A percentile compares a stretch with the other conserved stretches of the same genome.
Evolutionary conservation across 2,797 vertebrate species (phyloP).

Genomic region (Poecilia wingei): DNA sequence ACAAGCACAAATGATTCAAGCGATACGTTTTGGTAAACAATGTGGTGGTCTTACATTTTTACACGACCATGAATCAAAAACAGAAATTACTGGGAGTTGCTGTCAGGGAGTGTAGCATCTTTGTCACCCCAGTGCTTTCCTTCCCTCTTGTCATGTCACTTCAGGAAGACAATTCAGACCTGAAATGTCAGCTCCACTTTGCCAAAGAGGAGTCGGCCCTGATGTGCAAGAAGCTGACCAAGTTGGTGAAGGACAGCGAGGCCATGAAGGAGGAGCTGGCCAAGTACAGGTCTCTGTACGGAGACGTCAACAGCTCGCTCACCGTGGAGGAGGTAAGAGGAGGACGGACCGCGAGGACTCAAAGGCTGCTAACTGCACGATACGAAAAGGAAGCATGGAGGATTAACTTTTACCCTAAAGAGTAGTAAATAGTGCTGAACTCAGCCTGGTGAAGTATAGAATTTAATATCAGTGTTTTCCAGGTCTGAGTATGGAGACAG

Average conservation of each 20-base stretch:
- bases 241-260: slow-evolving; percentile 94
- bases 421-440: not conserved
- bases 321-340: slow-evolving; percentile 87
- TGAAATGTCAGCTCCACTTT: slow-evolving; percentile 98
- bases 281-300: slow-evolving; percentile 91
- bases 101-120: not conserved
- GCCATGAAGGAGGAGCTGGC: slow-evolving; percentile 95
- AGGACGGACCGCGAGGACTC: not conserved
- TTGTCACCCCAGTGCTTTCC: slow-evolving; percentile 20
- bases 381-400: not conserved
- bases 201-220: slow-evolving; percentile 97
- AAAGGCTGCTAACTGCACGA: not conserved
- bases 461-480: not conserved
- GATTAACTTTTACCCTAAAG: not conserved
- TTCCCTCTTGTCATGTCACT: slow-evolving; percentile 15
- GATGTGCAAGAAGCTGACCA: slow-evolving; percentile 98
- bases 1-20: not conserved
- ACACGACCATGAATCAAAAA: too few relatives aligned
- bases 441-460: not conserved
- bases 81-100: not conserved
- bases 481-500: not conserved
- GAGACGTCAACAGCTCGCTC: slow-evolving; percentile 90
- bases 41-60: not conserved
- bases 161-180: slow-evolving; percentile 95
- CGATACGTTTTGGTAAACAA: not conserved